Conservation (phyloP, 2,797 vertebrate genomes). For the Lutjanus campechanus region DNA sequence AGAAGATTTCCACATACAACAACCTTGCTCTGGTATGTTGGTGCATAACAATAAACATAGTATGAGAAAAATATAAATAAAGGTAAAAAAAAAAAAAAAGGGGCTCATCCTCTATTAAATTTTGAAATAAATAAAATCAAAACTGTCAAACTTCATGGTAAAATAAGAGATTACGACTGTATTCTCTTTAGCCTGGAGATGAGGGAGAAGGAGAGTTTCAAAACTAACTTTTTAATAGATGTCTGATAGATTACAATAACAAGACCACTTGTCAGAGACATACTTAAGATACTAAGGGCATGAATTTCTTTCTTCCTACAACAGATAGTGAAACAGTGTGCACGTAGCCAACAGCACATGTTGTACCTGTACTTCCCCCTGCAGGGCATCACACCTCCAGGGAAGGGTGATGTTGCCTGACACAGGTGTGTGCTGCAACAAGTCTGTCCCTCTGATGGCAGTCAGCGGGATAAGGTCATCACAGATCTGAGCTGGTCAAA, state of each 20-base stretch:
- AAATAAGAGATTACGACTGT: neutral
- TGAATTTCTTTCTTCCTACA: neutral
- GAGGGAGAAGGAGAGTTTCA: neutral
- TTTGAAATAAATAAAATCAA: neutral
- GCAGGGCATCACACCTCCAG: constrained; percentile 88
- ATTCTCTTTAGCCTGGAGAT: neutral
- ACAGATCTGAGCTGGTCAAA: constrained; percentile 84
- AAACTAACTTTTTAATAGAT: constrained; percentile 16
- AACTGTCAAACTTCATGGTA: neutral
- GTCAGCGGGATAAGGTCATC: constrained; percentile 86
- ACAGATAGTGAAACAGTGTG: neutral
- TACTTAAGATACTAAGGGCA: neutral
- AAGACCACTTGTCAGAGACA: neutral
- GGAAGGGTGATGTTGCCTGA: constrained; percentile 83
- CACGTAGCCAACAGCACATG: neutral
- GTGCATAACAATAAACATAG: too few species aligned
- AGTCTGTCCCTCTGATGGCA: constrained; percentile 83
- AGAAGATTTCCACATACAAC: too few species aligned
- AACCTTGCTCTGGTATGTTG: too few species aligned
- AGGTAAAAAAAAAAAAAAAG: too few species aligned
- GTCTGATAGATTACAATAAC: constrained; percentile 1
- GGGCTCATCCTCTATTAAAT: too few species aligned
- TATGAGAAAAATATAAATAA: too few species aligned
- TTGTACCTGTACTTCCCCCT: constrained; percentile 87
- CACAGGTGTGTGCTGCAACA: constrained; percentile 83